These are phyloP conservation scores for Tenebrosternarchus preto DNA, from an alignment of 2,113 vertebrate genomes.

Conservation along the genomic window DNA sequence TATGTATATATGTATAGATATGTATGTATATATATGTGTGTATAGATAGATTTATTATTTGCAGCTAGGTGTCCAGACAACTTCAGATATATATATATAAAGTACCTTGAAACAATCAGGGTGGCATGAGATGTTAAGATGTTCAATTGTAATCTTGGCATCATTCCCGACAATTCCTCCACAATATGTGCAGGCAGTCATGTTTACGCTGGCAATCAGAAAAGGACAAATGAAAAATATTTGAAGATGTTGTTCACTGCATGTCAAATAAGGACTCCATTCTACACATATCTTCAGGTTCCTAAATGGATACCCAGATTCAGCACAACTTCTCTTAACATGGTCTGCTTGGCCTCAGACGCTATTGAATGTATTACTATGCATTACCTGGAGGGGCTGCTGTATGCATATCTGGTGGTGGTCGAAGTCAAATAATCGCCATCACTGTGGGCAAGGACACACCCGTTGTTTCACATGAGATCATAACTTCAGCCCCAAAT, in stretches of 20 bases:
- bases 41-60: too few species aligned
- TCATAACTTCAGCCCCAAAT: not conserved
- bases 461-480: slow-evolving; percentile 18
- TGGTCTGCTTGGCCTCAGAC: not conserved
- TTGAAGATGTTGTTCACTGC: not conserved
- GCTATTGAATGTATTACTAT: not conserved
- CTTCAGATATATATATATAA: not conserved
- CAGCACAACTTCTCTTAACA: not conserved
- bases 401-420: slow-evolving; percentile 70
- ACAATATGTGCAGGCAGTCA: slow-evolving; percentile 82
- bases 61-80: too few species aligned
- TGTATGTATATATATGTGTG: too few species aligned
- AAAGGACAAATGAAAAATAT: not conserved
- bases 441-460: slow-evolving; percentile 46
- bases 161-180: slow-evolving; percentile 78
- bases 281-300: slow-evolving; percentile 2
- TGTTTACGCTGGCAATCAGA: slow-evolving; percentile 48
- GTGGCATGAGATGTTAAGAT: slow-evolving; percentile 86
- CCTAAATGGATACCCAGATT: slow-evolving; percentile 9
- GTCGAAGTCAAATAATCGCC: slow-evolving; percentile 65
- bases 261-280: not conserved
- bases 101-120: slow-evolving; percentile 82
- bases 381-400: slow-evolving; percentile 68
- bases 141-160: slow-evolving; percentile 85
- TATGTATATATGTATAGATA: too few species aligned